Evolutionary conservation across 2,113 vertebrate genomes (phyloP).

Genomic region (Strix uralensis): DNA sequence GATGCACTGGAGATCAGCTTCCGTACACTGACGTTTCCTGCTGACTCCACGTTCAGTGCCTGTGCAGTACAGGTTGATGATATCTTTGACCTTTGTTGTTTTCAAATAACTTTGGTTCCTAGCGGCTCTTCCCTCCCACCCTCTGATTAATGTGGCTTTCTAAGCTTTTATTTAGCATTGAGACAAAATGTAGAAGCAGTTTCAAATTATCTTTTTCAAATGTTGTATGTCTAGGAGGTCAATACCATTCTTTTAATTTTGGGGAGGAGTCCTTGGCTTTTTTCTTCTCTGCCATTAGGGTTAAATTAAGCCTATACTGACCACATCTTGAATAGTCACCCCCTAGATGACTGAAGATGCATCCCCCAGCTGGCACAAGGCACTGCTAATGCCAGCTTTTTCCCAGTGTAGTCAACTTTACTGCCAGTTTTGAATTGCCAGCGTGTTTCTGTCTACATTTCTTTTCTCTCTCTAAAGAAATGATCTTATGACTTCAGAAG

Average conservation of each 20-base stretch:
- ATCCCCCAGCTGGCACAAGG: not conserved
- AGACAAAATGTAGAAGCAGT: not conserved
- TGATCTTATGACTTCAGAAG: not conserved
- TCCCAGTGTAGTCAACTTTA: not conserved
- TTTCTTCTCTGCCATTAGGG: not conserved
- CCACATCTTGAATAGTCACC: not conserved
- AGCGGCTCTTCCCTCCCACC: not conserved
- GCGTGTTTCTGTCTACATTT: not conserved
- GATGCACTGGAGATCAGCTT: slow-evolving; percentile 59
- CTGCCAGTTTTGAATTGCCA: not conserved
- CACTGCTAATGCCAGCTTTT: not conserved
- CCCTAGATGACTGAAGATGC: not conserved
- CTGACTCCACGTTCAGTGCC: slow-evolving; percentile 34
- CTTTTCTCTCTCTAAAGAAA: not conserved
- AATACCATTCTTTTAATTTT: not conserved
- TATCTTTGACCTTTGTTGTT: slow-evolving; percentile 48
- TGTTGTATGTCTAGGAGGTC: not conserved
- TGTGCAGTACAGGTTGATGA: slow-evolving; percentile 26
- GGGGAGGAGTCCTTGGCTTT: not conserved
- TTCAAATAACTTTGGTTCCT: slow-evolving; percentile 7
- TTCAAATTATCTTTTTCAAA: not conserved
- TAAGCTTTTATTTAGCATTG: not conserved
- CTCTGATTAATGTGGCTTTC: not conserved
- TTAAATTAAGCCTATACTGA: not conserved
- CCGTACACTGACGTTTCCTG: slow-evolving; percentile 11